Evolutionary conservation across 2,888 invertebrate species (phyloP).

Genomic region (Mesorhabditis spiculigera): DNA sequence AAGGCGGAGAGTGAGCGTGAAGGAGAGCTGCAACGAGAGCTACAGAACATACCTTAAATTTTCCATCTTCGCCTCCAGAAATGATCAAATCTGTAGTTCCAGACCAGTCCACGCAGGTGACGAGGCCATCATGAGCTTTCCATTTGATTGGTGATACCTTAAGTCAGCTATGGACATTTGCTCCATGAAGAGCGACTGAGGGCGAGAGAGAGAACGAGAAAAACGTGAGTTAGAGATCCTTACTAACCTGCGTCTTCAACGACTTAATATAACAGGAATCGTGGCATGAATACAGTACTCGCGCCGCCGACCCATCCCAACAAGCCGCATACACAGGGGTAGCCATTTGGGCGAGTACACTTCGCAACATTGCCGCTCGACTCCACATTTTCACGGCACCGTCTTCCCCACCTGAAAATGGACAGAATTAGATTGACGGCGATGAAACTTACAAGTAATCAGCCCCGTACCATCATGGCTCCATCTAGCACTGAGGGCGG

Average conservation of each 20-base stretch:
- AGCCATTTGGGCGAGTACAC: conserved; percentile 73
- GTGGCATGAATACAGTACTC: conserved; percentile 66
- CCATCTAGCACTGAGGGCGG: conserved; percentile 85
- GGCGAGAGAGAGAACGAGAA: too few species aligned
- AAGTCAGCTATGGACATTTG: conserved; percentile 42
- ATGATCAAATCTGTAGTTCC: conserved; percentile 65
- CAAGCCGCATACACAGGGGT: conserved; percentile 61
- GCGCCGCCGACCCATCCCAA: conserved; percentile 47
- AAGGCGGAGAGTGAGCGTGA: too few species aligned
- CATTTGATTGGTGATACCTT: conserved; percentile 66
- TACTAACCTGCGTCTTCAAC: conserved; percentile 59
- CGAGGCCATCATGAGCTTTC: conserved; percentile 91
- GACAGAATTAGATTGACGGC: neutral
- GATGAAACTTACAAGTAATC: conserved; percentile 70
- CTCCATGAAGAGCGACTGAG: neutral
- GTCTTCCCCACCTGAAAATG: conserved; percentile 91
- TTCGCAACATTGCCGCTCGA: conserved; percentile 81
- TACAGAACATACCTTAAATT: conserved; percentile 72
- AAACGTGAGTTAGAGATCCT: too few species aligned
- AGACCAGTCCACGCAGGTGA: conserved; percentile 72
- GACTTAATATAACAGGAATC: conserved; percentile 67
- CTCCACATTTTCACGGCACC: conserved; percentile 96
- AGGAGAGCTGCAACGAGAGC: too few species aligned
- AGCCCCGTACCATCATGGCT: conserved; percentile 91
- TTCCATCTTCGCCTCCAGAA: conserved; percentile 74